Base-by-base conservation (phyloP, 2,113 vertebrate species). In the Lonchura striata region DNA sequence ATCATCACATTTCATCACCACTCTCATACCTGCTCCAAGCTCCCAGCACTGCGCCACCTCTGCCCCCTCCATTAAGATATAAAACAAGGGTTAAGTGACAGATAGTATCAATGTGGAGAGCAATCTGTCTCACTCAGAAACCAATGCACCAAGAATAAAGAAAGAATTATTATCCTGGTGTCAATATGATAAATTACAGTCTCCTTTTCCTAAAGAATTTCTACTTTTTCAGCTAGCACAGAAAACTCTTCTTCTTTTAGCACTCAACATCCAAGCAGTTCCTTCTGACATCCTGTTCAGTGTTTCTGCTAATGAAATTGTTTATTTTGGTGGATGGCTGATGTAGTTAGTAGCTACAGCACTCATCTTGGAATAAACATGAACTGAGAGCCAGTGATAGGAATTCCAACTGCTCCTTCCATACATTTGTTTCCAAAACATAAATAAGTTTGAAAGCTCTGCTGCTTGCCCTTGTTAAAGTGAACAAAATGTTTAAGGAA, bases 1-100 rank as follows among this genome's bases (percentile, higher is more conserved):
- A 92, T 95, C 94, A 96, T 66, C 41, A 31, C 89, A 96, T 93
- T 94, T 96, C 85, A 94, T 90, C 88, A 70, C 85, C 80, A 42
- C 30, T 56, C 77, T 85, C 83, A 27, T 82, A 92, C 87, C 89
- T 88, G 80, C 80, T 39, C 71, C 56, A 41, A 82, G 85, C 59
- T 94, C 69, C 66, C 72, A 84, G 82, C 56, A 82, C 72, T 23
- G 46, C 0, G 0, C 50, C 81, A 81, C 76, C 75, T 90, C 90
- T 95, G 86, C 91, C 80, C 82, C 90, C 61, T 65, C 74, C 90
- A 89, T 93, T 94, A 96, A 85, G 83, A 77, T 57, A 92, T 59
- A 95, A 93, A 94, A 77, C 61, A 74, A 63, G 59, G 92, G 95
- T 97, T 95, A 96, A 96, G 77, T 95, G 95, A 95, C 86, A 95